A percentile compares a stretch with the other conserved stretches of the same genome.
phyloP scores from a whole-genome alignment of 2,113 vertebrate genomes.

The Erythrocercus mccallii region DNA sequence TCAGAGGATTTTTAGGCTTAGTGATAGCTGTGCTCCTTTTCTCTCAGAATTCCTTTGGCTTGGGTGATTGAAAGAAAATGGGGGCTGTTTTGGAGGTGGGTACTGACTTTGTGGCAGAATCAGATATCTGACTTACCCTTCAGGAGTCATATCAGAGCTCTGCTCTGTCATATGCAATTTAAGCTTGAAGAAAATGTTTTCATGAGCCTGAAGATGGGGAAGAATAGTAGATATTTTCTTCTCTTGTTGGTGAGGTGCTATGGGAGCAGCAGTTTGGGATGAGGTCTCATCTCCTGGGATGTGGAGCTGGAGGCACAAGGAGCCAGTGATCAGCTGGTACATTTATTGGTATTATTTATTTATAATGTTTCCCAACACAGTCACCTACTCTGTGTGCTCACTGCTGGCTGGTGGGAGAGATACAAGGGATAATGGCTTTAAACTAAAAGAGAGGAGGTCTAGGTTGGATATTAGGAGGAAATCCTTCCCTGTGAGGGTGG shows the following conservation, averaged over 20 bases:
- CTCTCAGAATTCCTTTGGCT: neutral
- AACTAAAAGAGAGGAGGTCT: neutral
- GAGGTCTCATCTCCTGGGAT: neutral
- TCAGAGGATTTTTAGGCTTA: neutral
- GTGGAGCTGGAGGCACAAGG: neutral
- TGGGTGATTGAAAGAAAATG: neutral
- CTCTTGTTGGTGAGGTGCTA: neutral
- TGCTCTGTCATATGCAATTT: neutral
- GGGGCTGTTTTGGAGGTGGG: neutral
- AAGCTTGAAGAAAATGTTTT: neutral
- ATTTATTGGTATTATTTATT: neutral
- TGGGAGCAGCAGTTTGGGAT: neutral
- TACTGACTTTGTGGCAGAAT: neutral
- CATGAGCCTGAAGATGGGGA: neutral
- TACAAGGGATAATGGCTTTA: neutral
- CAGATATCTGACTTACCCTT: neutral
- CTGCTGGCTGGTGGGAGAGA: neutral
- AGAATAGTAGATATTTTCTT: neutral
- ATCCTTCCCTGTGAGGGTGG: neutral
- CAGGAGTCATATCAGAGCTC: neutral
- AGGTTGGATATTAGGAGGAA: neutral
- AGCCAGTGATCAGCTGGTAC: neutral
- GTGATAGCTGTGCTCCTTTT: neutral
- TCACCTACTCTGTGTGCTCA: neutral
- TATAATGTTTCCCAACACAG: neutral